Percentiles rank a stretch among this genome's conserved stretches.
Conservation (phyloP, 2,888 invertebrate genomes). For the Lutraria lutraria region DNA sequence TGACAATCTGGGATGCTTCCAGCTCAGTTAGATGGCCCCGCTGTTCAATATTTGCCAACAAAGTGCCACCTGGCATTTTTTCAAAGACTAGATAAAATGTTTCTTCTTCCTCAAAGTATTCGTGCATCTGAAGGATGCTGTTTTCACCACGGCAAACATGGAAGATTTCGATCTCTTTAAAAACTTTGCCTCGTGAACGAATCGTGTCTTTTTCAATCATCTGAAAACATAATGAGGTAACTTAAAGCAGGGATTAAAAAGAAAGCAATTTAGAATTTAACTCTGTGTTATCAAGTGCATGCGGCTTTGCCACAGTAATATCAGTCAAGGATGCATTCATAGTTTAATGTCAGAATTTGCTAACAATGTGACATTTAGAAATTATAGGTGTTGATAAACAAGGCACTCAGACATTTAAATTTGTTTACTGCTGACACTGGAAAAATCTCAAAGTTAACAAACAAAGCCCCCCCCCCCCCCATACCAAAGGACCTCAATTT, state of each 20-base stretch:
- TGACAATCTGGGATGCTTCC: constrained; percentile 97
- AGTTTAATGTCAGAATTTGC: no score
- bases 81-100: constrained; percentile 98
- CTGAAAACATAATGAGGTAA: constrained; percentile 79
- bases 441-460: not conserved
- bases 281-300: no score
- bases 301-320: no score
- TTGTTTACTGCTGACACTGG: not conserved
- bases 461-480: not conserved
- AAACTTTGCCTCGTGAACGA: constrained; percentile 97
- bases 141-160: constrained; percentile 99
- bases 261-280: no score
- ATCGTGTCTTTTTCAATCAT: constrained; percentile 98
- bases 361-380: not conserved
- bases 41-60: constrained; percentile 97
- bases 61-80: constrained; percentile 96
- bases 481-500: not conserved
- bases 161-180: constrained; percentile 99
- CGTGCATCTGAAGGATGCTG: constrained; percentile 98
- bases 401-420: not conserved
- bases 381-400: not conserved
- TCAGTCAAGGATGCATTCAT: no score
- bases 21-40: constrained; percentile 97
- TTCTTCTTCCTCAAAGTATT: constrained; percentile 95
- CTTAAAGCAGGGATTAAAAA: not conserved